phyloP scores from a whole-genome alignment of 2,797 vertebrate species.

The Presbytis comata region DNA sequence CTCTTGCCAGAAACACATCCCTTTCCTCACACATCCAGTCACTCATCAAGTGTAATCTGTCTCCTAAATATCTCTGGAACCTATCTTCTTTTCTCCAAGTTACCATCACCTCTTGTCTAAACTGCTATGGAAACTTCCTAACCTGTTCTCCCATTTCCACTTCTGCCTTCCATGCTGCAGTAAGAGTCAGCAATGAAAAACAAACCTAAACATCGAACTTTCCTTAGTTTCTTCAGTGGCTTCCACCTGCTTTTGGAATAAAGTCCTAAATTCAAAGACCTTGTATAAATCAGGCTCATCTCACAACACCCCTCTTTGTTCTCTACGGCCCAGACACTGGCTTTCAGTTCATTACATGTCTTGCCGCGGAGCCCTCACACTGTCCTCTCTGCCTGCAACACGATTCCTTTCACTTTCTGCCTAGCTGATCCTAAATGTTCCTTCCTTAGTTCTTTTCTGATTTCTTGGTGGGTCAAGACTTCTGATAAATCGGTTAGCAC shows the following conservation, averaged over 20 bases:
- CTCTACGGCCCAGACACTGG: neutral
- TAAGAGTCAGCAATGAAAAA: neutral
- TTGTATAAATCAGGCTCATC: neutral
- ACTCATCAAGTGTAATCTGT: neutral
- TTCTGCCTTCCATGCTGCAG: neutral
- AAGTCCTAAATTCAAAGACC: constrained; percentile 1
- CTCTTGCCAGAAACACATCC: neutral
- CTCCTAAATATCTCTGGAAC: neutral
- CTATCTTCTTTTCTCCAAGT: neutral
- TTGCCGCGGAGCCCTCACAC: neutral
- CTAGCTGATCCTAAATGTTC: neutral
- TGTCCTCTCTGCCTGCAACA: neutral
- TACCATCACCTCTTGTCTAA: neutral
- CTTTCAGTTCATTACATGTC: neutral
- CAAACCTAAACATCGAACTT: neutral
- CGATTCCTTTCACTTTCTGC: neutral
- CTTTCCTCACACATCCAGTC: neutral
- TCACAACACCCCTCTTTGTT: neutral
- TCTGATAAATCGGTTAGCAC: neutral
- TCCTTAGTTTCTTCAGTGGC: neutral
- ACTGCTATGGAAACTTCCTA: neutral
- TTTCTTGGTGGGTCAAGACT: neutral
- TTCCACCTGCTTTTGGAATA: constrained; percentile 14
- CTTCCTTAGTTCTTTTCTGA: neutral
- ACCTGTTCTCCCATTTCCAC: neutral